Evolutionary conservation across 2,113 vertebrate genomes (phyloP).

Genomic region (Pluvianellus socialis): DNA sequence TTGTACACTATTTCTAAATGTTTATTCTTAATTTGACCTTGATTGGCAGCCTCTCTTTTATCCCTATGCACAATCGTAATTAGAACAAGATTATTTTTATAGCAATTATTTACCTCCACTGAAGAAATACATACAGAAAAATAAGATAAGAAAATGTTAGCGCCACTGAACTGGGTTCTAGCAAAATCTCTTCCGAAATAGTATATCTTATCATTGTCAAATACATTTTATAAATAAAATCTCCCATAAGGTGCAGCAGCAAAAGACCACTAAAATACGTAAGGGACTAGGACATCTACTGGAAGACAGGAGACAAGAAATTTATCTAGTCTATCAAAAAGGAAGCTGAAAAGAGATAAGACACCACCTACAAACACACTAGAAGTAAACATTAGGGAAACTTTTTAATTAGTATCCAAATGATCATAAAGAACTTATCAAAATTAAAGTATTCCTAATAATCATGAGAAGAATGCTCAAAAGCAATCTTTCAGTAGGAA

Average conservation of each 20-base stretch:
- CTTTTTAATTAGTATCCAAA: not conserved
- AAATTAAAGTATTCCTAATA: not conserved
- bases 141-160: not conserved
- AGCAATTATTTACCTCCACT: not conserved
- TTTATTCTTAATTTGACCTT: not conserved
- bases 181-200: not conserved
- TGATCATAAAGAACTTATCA: not conserved
- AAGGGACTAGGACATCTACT: accelerated
- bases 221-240: not conserved
- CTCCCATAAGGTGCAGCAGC: not conserved
- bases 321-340: not conserved
- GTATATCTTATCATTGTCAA: not conserved
- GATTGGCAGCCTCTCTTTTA: not conserved
- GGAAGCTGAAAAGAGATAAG: not conserved
- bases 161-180: not conserved
- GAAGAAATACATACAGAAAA: not conserved
- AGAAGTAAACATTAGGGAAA: not conserved
- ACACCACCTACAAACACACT: not conserved
- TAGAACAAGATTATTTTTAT: not conserved
- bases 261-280: not conserved
- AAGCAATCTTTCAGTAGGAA: not conserved
- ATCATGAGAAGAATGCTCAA: not conserved
- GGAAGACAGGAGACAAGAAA: not conserved
- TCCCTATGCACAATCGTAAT: not conserved
- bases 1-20: not conserved